Base-by-base conservation (phyloP, 1,140 invertebrate species). In the Lasioglossum baleicum region DNA sequence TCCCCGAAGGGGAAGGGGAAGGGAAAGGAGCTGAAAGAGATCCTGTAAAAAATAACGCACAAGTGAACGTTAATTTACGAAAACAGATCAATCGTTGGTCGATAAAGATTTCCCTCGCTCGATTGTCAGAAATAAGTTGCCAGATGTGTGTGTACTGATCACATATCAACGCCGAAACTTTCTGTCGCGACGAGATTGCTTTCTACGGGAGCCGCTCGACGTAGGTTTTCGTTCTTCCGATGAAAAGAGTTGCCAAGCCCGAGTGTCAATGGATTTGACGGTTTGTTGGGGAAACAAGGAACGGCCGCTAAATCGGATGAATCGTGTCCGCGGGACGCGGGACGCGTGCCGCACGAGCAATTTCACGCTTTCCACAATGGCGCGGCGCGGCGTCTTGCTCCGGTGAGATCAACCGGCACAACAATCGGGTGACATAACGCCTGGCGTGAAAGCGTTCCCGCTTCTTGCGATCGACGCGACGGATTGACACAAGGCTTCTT, bases 281-380 rank as follows among this genome's bases (percentile, higher is more conserved):
- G 7, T 58, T n/a, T 13, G 22, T 2, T 15, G 48, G 11, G 17
- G 15, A 35, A 35, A 15, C 0, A n/a, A 51, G 20, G 22, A 48
- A 61, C 35, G 20, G 10, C 63, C 56, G n/a, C 35, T n/a, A 26
- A 53, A 42, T 40, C n/a, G 60, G 13, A 64, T 15, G n/a, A 70
- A 71, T 78, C 56, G 13, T 53, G 40, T 74, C 69, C 60, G 58
- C 73, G 53, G 65, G 63, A 51, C 69, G 35, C 35, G 35, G 22
- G 67, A 53, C 61, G 15, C 63, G 67, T 70, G 75, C 71, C 79
- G 76, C 70, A 73, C 66, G 75, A 84, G 60, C 56, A 72, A 83
- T 83, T 73, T 76, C 58, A 60, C 83, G 61, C 77, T 87, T 87
- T 87, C 80, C 70, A 84, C 60, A 35, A 68, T 76, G 20, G 22